A percentile compares a stretch with the other conserved stretches of the same genome.
Evolutionary conservation across 2,888 invertebrate genomes (phyloP).

Genomic region (Heliconius sara): DNA sequence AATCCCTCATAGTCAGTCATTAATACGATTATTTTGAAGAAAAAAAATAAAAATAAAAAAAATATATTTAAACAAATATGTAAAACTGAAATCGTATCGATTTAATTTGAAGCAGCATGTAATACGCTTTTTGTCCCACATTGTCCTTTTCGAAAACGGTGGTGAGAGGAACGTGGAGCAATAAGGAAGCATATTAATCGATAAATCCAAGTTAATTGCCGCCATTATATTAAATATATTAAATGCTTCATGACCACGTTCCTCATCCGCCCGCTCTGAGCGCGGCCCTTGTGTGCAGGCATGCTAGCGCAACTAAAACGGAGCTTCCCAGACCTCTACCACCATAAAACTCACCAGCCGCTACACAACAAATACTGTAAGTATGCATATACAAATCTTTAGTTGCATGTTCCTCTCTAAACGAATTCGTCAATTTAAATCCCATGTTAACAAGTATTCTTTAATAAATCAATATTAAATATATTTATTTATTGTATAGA

Average conservation of each 20-base stretch:
- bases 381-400: slow-evolving; percentile 70
- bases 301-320: slow-evolving; percentile 94
- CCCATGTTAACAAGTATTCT: slow-evolving; percentile 16
- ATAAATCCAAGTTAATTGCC: background rate
- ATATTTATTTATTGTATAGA: slow-evolving; percentile 24
- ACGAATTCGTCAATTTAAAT: slow-evolving; percentile 31
- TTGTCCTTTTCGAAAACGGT: slow-evolving; percentile 66
- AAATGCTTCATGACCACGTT: slow-evolving; percentile 38
- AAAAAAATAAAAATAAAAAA: slow-evolving; percentile 23
- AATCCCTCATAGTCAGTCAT: slow-evolving; percentile 46
- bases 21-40: slow-evolving; percentile 36
- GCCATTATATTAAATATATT: background rate
- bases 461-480: slow-evolving; percentile 16
- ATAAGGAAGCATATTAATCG: slow-evolving; percentile 13
- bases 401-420: slow-evolving; percentile 54
- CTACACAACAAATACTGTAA: slow-evolving; percentile 89
- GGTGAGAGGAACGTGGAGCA: slow-evolving; percentile 59
- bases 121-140: slow-evolving; percentile 68
- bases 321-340: slow-evolving; percentile 93
- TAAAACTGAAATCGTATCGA: slow-evolving; percentile 34
- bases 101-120: slow-evolving; percentile 75
- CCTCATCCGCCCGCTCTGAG: slow-evolving; percentile 71
- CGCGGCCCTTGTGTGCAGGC: slow-evolving; percentile 88
- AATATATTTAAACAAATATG: slow-evolving; percentile 16
- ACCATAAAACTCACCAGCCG: slow-evolving; percentile 90